Conservation (phyloP, 2,113 vertebrate species). For the Chamaetylas fuelleborni region DNA sequence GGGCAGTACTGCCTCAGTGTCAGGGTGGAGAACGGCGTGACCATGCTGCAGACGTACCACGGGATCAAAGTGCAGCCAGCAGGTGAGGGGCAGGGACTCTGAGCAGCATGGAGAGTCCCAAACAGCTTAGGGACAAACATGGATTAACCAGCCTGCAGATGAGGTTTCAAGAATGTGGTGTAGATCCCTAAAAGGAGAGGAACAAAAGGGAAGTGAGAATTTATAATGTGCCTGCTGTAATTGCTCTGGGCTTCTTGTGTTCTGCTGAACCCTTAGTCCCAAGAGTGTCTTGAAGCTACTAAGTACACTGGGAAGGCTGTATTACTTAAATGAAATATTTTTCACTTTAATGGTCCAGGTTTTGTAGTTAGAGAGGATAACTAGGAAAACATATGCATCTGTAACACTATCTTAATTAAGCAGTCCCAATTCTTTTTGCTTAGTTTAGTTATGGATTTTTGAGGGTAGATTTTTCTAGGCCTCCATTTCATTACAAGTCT, state of each 20-base stretch:
- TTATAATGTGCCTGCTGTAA: not conserved
- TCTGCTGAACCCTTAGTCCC: not conserved
- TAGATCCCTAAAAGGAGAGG: not conserved
- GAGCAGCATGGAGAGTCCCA: not conserved
- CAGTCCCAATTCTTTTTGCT: not conserved
- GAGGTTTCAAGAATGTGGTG: not conserved
- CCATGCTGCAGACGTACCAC: slow-evolving; percentile 79
- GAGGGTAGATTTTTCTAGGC: not conserved
- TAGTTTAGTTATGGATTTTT: not conserved
- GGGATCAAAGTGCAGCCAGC: slow-evolving; percentile 75
- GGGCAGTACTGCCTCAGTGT: slow-evolving; percentile 86
- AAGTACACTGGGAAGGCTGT: not conserved
- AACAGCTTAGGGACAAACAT: fast-evolving
- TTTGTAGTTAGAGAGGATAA: not conserved
- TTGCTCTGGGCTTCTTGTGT: not conserved
- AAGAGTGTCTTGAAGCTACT: not conserved
- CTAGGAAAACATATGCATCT: not conserved
- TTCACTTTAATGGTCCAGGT: not conserved
- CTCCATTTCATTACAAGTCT: not conserved
- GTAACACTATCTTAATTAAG: not conserved
- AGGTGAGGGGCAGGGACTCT: slow-evolving; percentile 65
- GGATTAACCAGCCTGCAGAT: not conserved
- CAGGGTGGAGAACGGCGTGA: slow-evolving; percentile 77
- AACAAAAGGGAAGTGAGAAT: not conserved
- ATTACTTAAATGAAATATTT: not conserved